phyloP scores from a whole-genome alignment of 2,113 vertebrate genomes.

The Nycticorax nycticorax region DNA sequence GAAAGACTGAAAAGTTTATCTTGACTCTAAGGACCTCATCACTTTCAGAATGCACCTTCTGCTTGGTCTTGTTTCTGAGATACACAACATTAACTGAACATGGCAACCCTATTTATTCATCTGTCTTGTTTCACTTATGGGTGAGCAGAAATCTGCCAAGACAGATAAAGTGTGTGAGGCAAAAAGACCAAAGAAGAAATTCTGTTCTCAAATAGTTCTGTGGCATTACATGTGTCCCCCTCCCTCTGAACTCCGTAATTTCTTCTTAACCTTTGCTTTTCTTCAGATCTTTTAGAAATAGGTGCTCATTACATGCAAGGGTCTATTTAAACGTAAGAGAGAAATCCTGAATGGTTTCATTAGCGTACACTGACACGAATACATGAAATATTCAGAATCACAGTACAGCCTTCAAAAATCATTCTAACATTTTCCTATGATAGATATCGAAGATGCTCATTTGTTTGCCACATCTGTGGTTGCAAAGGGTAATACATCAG shows the following conservation, averaged over 20 bases:
- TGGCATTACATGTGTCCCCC: not conserved
- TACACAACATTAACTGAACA: not conserved
- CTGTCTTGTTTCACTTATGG: not conserved
- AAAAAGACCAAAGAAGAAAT: not conserved
- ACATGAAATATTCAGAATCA: not conserved
- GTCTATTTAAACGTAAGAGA: not conserved
- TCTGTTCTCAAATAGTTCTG: not conserved
- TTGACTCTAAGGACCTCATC: not conserved
- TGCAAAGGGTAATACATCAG: not conserved
- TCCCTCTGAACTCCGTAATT: not conserved
- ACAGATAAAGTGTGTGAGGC: not conserved
- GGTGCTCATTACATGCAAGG: not conserved
- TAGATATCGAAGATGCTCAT: not conserved
- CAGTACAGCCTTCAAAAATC: not conserved
- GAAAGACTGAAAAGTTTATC: not conserved
- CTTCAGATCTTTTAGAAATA: not conserved
- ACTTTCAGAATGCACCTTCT: not conserved
- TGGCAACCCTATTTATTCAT: not conserved
- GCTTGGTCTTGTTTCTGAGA: not conserved
- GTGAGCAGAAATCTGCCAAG: not conserved
- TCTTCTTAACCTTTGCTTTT: not conserved
- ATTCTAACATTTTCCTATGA: not conserved
- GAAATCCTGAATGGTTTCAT: not conserved
- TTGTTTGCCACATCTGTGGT: not conserved
- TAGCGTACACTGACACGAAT: fast-evolving